Percentiles rank a stretch among this genome's conserved stretches.
Evolutionary conservation across 2,113 vertebrate species (phyloP).

Genomic region (Phyllostomus discolor): DNA sequence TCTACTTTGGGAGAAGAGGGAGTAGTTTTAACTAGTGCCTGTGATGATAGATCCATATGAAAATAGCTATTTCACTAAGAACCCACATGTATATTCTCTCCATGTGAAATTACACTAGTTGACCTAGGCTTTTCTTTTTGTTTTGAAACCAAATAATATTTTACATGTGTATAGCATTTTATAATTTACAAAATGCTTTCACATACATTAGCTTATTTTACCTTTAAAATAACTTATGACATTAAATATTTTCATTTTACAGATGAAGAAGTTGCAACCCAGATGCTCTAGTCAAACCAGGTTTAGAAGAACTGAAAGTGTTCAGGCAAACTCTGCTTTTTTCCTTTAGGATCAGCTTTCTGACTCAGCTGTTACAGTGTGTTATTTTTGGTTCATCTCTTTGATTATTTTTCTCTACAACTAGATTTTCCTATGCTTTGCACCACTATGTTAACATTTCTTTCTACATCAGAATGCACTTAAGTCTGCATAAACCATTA

Average conservation of each 20-base stretch:
- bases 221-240: constrained; percentile 2
- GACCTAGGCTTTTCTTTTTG: not conserved
- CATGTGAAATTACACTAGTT: not conserved
- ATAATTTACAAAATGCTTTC: not conserved
- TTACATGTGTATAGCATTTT: not conserved
- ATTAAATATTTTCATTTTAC: not conserved
- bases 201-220: not conserved
- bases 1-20: not conserved
- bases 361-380: not conserved
- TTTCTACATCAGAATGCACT: constrained; percentile 19
- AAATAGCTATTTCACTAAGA: constrained; percentile 16
- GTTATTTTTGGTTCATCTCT: constrained; percentile 27
- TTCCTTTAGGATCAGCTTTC: not conserved
- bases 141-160: not conserved
- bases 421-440: not conserved
- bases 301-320: not conserved
- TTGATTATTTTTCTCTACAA: not conserved
- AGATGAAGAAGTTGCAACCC: not conserved
- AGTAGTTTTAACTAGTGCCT: not conserved
- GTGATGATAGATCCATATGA: not conserved
- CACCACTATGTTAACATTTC: constrained; percentile 25
- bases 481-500: constrained; percentile 49
- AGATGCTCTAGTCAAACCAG: not conserved
- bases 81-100: not conserved
- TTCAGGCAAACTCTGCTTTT: not conserved